phyloP scores from a whole-genome alignment of 2,888 invertebrate genomes.

The Entomobrya multifasciata region DNA sequence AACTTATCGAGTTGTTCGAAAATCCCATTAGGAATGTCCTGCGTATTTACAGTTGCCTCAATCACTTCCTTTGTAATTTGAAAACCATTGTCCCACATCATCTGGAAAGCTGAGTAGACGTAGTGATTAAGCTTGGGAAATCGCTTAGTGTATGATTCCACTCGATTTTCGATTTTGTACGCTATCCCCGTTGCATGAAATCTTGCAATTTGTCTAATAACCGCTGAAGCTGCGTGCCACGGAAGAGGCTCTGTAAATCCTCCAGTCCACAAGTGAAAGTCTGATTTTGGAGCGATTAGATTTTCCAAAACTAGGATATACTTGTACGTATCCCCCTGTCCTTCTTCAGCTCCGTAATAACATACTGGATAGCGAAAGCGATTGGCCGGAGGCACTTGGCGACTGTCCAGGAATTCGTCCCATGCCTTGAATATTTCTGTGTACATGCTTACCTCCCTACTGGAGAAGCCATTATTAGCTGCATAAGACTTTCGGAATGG shows the following conservation, averaged over 20 bases:
- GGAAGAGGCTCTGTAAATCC: conserved; percentile 62
- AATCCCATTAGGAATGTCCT: conserved; percentile 58
- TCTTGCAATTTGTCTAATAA: conserved; percentile 67
- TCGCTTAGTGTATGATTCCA: conserved; percentile 26
- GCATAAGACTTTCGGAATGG: conserved; percentile 41
- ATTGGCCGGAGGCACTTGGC: conserved; percentile 47
- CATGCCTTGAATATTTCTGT: conserved; percentile 67
- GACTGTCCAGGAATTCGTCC: conserved; percentile 61
- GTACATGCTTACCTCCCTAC: conserved; percentile 69
- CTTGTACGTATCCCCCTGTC: conserved; percentile 59
- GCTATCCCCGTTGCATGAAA: conserved; percentile 70
- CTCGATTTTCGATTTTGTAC: conserved; percentile 54
- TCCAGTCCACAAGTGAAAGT: conserved; percentile 59
- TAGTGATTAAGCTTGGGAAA: conserved; percentile 59
- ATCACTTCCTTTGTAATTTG: conserved; percentile 47
- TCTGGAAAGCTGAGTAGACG: neutral
- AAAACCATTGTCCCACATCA: conserved; percentile 40
- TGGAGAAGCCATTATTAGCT: conserved; percentile 61
- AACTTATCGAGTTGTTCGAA: conserved; percentile 48
- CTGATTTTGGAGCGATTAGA: conserved; percentile 9
- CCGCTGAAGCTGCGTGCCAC: conserved; percentile 42
- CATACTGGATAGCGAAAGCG: conserved; percentile 65
- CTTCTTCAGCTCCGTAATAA: conserved; percentile 73
- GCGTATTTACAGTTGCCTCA: neutral
- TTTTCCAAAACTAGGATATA: conserved; percentile 72